Conservation (phyloP, 2,888 invertebrate genomes). For the Hololepta plana region DNA sequence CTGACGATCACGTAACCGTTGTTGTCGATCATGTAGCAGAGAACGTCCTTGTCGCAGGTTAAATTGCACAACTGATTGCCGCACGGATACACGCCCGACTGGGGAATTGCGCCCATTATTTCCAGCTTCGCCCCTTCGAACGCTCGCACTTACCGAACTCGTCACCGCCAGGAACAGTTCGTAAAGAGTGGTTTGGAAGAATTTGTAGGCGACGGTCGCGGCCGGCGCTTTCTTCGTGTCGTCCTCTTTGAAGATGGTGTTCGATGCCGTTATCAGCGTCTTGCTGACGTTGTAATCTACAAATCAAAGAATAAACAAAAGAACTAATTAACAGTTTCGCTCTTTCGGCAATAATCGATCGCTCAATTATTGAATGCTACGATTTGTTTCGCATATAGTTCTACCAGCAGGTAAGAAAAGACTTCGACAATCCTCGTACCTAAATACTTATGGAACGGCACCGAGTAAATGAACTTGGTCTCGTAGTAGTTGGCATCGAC, state of each 20-base stretch:
- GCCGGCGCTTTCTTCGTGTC: conserved; percentile 42
- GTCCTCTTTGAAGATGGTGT: conserved; percentile 57
- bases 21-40: conserved; percentile 75
- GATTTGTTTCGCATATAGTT: no score
- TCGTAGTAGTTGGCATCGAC: conserved; percentile 67
- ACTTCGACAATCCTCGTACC: no score
- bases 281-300: conserved; percentile 10
- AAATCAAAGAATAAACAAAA: conserved; percentile 3
- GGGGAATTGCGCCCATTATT: no score
- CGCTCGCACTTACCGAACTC: no score
- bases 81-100: no score
- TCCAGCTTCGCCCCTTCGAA: no score
- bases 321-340: neutral
- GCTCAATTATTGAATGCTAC: no score
- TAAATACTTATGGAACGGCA: conserved; percentile 50
- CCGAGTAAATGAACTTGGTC: conserved; percentile 62
- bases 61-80: no score
- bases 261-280: conserved; percentile 54
- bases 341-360: no score
- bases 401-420: no score
- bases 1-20: conserved; percentile 77
- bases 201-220: conserved; percentile 61
- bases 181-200: conserved; percentile 30
- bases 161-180: no score
- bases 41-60: no score